A percentile compares a stretch with the other conserved stretches of the same genome.
phyloP scores from a whole-genome alignment of 2,113 vertebrate genomes.

The Passer montanus region DNA sequence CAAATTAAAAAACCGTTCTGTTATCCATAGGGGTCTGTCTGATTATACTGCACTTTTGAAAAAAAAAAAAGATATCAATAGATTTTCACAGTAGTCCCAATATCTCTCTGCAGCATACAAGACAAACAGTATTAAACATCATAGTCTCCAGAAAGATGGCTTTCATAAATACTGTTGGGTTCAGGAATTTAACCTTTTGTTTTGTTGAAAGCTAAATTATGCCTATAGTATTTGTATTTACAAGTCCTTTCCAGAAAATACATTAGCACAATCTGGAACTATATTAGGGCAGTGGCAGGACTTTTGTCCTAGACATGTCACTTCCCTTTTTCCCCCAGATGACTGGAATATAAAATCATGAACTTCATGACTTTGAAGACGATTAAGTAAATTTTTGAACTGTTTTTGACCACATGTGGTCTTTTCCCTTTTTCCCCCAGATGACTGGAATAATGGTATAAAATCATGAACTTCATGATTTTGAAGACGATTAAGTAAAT shows the following conservation, averaged over 20 bases:
- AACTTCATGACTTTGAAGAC: neutral
- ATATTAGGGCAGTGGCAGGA: neutral
- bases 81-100: neutral
- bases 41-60: neutral
- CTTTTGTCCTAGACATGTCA: neutral
- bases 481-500: neutral
- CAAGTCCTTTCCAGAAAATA: neutral
- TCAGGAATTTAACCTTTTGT: neutral
- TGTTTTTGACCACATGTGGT: no score
- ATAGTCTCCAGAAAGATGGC: neutral
- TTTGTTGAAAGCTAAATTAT: neutral
- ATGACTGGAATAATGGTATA: neutral
- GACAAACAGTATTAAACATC: neutral
- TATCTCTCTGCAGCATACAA: neutral
- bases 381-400: neutral
- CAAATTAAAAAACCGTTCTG: neutral
- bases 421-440: neutral
- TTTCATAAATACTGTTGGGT: neutral
- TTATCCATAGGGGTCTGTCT: neutral
- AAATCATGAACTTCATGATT: neutral
- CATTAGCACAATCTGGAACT: neutral
- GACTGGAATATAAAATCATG: neutral
- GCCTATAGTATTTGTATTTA: neutral
- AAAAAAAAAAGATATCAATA: neutral
- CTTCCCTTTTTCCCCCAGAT: neutral